Evolutionary conservation across 2,113 vertebrate genomes (phyloP), one percentile per base, ranked within the genome.

Genomic region (Phocoena phocoena): DNA sequence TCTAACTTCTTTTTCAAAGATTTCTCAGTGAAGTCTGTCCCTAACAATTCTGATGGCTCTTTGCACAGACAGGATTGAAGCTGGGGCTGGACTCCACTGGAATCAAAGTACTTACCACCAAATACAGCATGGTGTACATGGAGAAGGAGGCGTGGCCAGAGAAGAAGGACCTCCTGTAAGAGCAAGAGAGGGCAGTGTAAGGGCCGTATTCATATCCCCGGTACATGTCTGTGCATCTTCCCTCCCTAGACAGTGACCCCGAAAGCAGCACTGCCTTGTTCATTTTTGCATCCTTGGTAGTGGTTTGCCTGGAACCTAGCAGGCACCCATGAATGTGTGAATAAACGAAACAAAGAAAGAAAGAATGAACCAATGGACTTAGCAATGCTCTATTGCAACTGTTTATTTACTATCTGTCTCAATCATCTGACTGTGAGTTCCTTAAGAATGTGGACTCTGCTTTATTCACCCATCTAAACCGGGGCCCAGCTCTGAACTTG

Each of bases 91-190:
- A 38, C 65, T 25, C 60, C 21, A 26, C 2, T 53, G 8, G 8
- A 55, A 41, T 53, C 41, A 36, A 81, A 60, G 92, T 95, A 99
- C 99, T 99, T 98, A 99, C 99, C 98, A 99, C 99, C 98, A 99
- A 98, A 97, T 99, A 99, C 95, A 99, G 99, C 99, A 99, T 99
- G 92, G 99, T 99, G 96, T 99, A 99, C 99, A 99, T 99, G 55
- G 99, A 99, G 98, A 99, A 99, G 79, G 99, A 99, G 6, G 99
- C 99, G 0, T 99, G 99, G 98, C 99, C 99, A 0, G 99, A 99
- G 99, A 99, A 99, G 99, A 99, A 99, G 94, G 99, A 99, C 98
- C 99, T 99, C 98, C 99, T 99, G 98, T 18, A 98, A 99, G 97
- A 98, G 82, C 97, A 98, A 98, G 96, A 96, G 89, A 97, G n/a